phyloP scores from a whole-genome alignment of 64 coral and sea anemone genomes.

The Catalaphyllia jardinei region DNA sequence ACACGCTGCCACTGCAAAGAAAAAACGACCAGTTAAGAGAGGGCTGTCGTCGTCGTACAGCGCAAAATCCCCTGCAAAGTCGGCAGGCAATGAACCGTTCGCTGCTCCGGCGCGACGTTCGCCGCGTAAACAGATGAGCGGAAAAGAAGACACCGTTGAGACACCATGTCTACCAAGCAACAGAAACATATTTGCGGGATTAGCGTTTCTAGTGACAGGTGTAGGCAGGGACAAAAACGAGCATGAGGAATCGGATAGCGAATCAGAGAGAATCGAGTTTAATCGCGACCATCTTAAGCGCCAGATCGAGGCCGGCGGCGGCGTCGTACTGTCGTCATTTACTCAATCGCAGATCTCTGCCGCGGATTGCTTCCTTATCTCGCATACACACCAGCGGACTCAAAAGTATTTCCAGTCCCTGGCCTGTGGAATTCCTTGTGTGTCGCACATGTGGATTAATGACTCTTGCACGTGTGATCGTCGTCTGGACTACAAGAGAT shows the following conservation, averaged over 20 bases:
- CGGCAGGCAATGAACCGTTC: too few species aligned
- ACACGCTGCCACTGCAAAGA: background rate
- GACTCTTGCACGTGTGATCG: conserved; percentile 62
- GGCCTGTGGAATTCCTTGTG: conserved; percentile 80
- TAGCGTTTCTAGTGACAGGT: conserved; percentile 85
- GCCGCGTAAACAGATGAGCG: conserved; percentile 39
- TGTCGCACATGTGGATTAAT: conserved; percentile 83
- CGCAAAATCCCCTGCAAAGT: background rate
- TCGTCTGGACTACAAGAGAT: conserved; percentile 58
- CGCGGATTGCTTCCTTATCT: conserved; percentile 83
- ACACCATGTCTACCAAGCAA: conserved; percentile 28
- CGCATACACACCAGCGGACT: conserved; percentile 78
- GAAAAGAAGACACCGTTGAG: background rate
- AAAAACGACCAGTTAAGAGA: conserved; percentile 44
- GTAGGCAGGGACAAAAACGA: background rate
- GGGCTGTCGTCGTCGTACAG: conserved; percentile 30
- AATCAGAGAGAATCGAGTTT: conserved; percentile 69
- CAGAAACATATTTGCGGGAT: conserved; percentile 78
- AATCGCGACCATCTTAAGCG: conserved; percentile 53
- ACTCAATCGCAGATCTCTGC: conserved; percentile 62
- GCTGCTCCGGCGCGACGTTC: conserved; percentile 3
- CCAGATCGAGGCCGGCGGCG: conserved; percentile 85
- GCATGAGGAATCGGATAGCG: conserved; percentile 64
- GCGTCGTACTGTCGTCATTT: conserved; percentile 74
- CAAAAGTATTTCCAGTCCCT: conserved; percentile 93